These are phyloP conservation scores for Xylota segnis DNA, from an alignment of 2,888 invertebrate species.

Conservation along the genomic window DNA sequence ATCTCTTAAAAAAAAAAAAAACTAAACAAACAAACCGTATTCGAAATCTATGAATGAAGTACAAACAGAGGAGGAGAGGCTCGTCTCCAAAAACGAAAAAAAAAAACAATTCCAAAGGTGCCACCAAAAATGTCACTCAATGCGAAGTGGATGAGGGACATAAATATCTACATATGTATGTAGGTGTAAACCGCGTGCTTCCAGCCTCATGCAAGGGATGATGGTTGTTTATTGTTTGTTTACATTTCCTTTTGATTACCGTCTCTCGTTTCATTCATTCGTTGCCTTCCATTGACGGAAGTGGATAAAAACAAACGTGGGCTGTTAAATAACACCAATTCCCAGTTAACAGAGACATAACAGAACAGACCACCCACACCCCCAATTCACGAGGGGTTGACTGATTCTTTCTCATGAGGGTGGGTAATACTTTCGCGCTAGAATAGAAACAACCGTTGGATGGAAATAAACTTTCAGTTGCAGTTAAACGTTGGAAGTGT, in stretches of 20 bases:
- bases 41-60: slow-evolving; percentile 70
- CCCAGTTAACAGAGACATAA: slow-evolving; percentile 50
- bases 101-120: slow-evolving; percentile 39
- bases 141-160: slow-evolving; percentile 47
- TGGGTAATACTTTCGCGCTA: slow-evolving; percentile 66
- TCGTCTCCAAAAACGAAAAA: slow-evolving; percentile 21
- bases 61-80: slow-evolving; percentile 32
- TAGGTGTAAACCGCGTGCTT: slow-evolving; percentile 37
- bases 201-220: slow-evolving; percentile 26
- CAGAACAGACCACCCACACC: slow-evolving; percentile 52
- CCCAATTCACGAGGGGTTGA: slow-evolving; percentile 21
- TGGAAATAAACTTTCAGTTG: slow-evolving; percentile 61
- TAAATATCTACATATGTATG: background rate
- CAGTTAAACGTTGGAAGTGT: slow-evolving; percentile 60
- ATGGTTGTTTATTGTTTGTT: slow-evolving; percentile 67
- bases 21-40: slow-evolving; percentile 66
- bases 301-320: slow-evolving; percentile 57
- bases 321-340: slow-evolving; percentile 66
- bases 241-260: slow-evolving; percentile 61
- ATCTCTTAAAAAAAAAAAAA: slow-evolving; percentile 61
- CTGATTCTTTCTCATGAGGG: slow-evolving; percentile 19
- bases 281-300: slow-evolving; percentile 51
- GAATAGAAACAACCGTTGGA: slow-evolving; percentile 41
- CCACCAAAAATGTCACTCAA: slow-evolving; percentile 71
- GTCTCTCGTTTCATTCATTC: slow-evolving; percentile 49